Conservation (phyloP, 2,113 vertebrate species). For the Lucifuga dentata region DNA sequence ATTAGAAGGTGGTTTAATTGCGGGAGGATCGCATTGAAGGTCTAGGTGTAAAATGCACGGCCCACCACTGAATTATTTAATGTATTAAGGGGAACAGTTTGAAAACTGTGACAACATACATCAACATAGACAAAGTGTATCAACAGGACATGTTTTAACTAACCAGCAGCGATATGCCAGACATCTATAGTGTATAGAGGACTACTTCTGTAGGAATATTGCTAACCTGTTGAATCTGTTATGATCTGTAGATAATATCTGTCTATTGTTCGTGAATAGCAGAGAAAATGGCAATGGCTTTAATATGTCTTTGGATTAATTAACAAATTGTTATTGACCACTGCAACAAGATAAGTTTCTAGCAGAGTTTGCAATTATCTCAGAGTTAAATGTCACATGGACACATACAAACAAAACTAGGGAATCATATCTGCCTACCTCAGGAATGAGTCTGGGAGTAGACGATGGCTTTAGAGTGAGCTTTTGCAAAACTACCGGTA, state of each 20-base stretch:
- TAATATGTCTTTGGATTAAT: too few species aligned
- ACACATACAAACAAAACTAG: background rate
- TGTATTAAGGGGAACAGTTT: slow-evolving; percentile 12
- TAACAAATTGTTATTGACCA: too few species aligned
- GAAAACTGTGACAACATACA: background rate
- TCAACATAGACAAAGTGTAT: background rate
- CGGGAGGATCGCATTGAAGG: too few species aligned
- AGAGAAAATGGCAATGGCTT: too few species aligned
- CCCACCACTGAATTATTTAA: background rate
- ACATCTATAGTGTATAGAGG: background rate
- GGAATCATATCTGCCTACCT: background rate
- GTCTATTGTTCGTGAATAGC: too few species aligned
- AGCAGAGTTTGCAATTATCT: too few species aligned
- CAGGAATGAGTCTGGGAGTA: background rate
- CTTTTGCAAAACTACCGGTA: slow-evolving; percentile 27
- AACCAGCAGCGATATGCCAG: slow-evolving; percentile 4
- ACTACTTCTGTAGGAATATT: background rate
- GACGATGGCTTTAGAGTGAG: slow-evolving; percentile 14
- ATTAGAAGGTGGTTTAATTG: too few species aligned
- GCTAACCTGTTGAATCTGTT: too few species aligned
- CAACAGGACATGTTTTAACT: background rate
- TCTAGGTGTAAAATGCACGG: too few species aligned
- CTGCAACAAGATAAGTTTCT: too few species aligned
- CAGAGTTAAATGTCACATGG: too few species aligned
- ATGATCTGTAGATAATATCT: too few species aligned